Evolutionary conservation across 2,797 vertebrate genomes (phyloP).

Genomic region (Hydrolagus colliei): DNA sequence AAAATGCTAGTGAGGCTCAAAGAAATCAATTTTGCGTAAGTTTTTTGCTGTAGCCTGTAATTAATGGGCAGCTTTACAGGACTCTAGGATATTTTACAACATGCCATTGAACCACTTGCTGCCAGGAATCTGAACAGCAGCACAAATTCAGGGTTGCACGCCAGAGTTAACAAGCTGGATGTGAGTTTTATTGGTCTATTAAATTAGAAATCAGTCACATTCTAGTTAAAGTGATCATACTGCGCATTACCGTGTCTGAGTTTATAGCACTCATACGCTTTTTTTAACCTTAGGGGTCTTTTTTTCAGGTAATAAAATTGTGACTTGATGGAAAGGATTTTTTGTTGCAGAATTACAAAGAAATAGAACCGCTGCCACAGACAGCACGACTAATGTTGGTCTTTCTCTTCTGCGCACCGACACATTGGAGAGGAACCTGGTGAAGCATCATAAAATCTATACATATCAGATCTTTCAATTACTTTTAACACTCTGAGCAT

Average conservation of each 20-base stretch:
- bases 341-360: not conserved
- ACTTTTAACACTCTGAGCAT: not conserved
- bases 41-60: constrained; percentile 20
- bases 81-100: constrained; percentile 23
- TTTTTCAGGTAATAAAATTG: constrained; percentile 8
- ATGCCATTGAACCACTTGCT: constrained; percentile 18
- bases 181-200: constrained; percentile 16
- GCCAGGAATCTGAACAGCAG: constrained; percentile 25
- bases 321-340: constrained; percentile 6
- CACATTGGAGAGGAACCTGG: not conserved
- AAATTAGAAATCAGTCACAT: constrained; percentile 18
- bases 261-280: not conserved
- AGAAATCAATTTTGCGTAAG: constrained; percentile 28
- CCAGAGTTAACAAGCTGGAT: constrained; percentile 29
- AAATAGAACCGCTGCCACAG: not conserved
- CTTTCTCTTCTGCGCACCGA: not conserved
- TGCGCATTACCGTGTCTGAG: not conserved
- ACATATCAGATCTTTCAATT: not conserved
- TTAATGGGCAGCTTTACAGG: constrained; percentile 22
- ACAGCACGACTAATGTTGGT: not conserved
- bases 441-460: not conserved
- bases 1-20: constrained; percentile 9
- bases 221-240: constrained; percentile 12
- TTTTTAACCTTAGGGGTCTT: constrained; percentile 8
- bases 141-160: constrained; percentile 26